These are phyloP conservation scores for Bos taurus DNA, from an alignment of 2,113 vertebrate genomes.

Conservation along the genomic window DNA sequence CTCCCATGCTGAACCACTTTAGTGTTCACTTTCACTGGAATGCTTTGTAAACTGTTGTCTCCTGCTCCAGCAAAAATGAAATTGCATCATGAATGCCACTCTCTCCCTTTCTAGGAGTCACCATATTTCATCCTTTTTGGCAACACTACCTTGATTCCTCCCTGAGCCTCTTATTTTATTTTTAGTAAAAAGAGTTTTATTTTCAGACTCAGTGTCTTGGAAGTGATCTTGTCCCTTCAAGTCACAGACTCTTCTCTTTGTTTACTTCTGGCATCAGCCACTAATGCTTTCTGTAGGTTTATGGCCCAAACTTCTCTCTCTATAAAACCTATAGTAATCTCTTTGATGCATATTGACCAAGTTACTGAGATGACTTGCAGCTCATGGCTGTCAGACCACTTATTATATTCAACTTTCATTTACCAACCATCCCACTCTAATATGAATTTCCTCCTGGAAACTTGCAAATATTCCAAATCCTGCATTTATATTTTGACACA, in stretches of 20 bases:
- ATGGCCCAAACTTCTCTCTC: neutral
- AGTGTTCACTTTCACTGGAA: neutral
- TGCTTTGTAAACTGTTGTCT: neutral
- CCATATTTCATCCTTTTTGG: neutral
- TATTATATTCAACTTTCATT: neutral
- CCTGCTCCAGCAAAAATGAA: neutral
- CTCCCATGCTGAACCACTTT: neutral
- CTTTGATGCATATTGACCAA: neutral
- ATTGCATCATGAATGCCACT: neutral
- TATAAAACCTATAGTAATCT: neutral
- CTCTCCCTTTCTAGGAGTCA: neutral
- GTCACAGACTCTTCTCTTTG: neutral
- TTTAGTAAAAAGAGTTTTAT: neutral
- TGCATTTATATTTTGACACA: slow-evolving; percentile 16
- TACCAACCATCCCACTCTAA: neutral
- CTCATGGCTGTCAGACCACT: neutral
- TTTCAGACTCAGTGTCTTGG: neutral
- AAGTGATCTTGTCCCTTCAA: neutral
- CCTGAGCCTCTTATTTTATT: neutral
- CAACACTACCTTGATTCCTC: neutral
- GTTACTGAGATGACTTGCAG: neutral
- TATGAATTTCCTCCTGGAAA: neutral
- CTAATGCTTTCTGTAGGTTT: neutral
- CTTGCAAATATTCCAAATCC: slow-evolving; percentile 24
- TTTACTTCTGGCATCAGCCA: neutral